phyloP scores from a whole-genome alignment of 2,797 vertebrate genomes.

The Toxotes lorentzi region DNA sequence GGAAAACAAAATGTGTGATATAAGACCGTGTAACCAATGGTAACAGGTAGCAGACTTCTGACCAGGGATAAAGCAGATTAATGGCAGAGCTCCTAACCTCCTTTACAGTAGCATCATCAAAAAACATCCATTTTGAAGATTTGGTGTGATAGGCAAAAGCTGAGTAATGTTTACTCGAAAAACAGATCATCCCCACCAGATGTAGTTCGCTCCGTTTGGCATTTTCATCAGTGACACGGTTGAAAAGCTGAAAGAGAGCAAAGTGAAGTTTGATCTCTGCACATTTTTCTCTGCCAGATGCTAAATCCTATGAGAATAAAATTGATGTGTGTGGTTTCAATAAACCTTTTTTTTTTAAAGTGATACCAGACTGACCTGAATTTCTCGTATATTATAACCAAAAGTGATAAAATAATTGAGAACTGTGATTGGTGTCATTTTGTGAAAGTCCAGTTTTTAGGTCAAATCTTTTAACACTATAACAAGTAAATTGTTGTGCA shows the following conservation, averaged over 20 bases:
- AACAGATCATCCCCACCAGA: slow-evolving; percentile 99
- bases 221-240: slow-evolving; percentile 96
- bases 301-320: slow-evolving; percentile 50
- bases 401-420: background rate
- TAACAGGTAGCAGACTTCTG: slow-evolving; percentile 17
- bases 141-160: slow-evolving; percentile 98
- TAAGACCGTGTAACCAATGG: slow-evolving; percentile 30
- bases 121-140: slow-evolving; percentile 98
- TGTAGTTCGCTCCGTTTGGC: slow-evolving; percentile 94
- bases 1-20: background rate
- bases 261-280: slow-evolving; percentile 48
- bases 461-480: background rate
- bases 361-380: slow-evolving; percentile 2
- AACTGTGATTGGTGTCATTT: slow-evolving; percentile 1
- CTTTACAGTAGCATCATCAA: slow-evolving; percentile 98
- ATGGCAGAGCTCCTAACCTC: slow-evolving; percentile 86
- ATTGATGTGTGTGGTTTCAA: slow-evolving; percentile 19
- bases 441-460: background rate
- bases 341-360: background rate
- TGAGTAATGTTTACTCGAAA: slow-evolving; percentile 97
- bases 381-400: slow-evolving; percentile 6
- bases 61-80: slow-evolving; percentile 40
- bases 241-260: slow-evolving; percentile 91
- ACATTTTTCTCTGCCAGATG: slow-evolving; percentile 28
- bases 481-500: background rate